phyloP scores from a whole-genome alignment of 2,888 invertebrate genomes.

The Luffia ferchaultella region DNA sequence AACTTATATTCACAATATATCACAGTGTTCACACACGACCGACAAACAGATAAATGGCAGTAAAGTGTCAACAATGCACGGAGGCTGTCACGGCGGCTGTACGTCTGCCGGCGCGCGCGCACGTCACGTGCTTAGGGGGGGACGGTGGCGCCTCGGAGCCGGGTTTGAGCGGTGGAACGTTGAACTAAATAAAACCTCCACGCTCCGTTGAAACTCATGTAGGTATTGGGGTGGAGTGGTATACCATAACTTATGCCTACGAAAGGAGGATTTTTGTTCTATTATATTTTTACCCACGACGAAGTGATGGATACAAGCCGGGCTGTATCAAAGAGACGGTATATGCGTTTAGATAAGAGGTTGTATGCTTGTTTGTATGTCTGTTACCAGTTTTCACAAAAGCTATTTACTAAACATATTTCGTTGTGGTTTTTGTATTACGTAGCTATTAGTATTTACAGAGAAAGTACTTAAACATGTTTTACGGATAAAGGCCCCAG shows the following conservation, averaged over 20 bases:
- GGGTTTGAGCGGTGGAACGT: conserved; percentile 28
- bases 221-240: background rate
- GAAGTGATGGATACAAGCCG: no score
- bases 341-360: background rate
- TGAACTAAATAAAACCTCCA: conserved; percentile 41
- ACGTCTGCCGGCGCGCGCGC: conserved; percentile 50
- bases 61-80: conserved; percentile 25
- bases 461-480: no score
- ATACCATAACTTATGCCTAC: background rate
- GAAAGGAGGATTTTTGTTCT: background rate
- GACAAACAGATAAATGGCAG: background rate
- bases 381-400: no score
- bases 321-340: no score
- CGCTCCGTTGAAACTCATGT: conserved; percentile 22
- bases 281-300: no score
- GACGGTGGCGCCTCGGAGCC: conserved; percentile 38
- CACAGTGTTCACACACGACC: conserved; percentile 44
- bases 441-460: no score
- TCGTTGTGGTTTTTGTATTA: no score
- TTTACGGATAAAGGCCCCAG: no score
- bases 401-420: no score
- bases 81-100: conserved; percentile 55
- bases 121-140: conserved; percentile 49
- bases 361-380: background rate
- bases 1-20: background rate